Conservation (phyloP, 2,888 invertebrate genomes). For the Coecobrya sp. region DNA sequence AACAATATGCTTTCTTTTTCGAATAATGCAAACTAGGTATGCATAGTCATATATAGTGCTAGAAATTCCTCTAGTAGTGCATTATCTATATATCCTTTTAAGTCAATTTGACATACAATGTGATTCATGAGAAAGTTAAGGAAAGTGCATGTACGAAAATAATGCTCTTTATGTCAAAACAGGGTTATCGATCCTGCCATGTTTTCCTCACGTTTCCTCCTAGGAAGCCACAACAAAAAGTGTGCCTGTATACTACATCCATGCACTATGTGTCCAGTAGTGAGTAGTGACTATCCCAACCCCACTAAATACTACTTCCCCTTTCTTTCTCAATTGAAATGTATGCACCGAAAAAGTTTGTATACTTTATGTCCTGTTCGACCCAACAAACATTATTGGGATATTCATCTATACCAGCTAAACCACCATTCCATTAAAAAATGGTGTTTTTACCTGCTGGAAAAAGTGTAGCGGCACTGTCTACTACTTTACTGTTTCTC, state of each 20-base stretch:
- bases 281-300: not conserved
- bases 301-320: constrained; percentile 36
- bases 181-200: constrained; percentile 65
- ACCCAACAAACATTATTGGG: not conserved
- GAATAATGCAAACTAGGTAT: not conserved
- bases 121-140: constrained; percentile 67
- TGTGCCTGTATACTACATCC: not conserved
- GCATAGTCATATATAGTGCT: not conserved
- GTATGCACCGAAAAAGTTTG: not conserved
- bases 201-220: constrained; percentile 64
- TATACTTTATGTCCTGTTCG: not conserved
- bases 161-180: constrained; percentile 57
- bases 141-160: constrained; percentile 51
- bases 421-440: not conserved
- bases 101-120: constrained; percentile 71
- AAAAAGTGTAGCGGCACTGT: not conserved
- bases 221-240: constrained; percentile 54
- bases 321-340: not conserved
- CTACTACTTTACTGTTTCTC: not conserved
- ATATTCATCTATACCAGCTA: not conserved
- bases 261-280: not conserved
- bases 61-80: constrained; percentile 5
- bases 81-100: not conserved
- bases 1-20: not conserved
- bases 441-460: constrained; percentile 33